Base-by-base conservation (phyloP, 2,888 invertebrate species). In the Biston stratarius region DNA sequence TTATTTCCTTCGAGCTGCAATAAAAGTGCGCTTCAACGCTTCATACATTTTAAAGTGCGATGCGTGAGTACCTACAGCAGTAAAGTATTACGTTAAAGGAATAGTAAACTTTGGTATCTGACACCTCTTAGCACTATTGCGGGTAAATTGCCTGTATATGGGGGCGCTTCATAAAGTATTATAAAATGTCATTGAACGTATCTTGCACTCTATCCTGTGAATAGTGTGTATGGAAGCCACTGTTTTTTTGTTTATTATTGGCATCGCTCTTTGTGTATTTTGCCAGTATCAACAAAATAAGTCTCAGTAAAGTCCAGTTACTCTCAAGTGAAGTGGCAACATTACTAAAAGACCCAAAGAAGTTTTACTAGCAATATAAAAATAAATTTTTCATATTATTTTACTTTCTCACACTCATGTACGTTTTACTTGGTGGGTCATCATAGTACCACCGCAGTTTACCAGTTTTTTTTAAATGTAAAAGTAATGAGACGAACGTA, bases 41-140 rank as follows among this genome's bases (percentile, higher is more conserved):
- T 71, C 70, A 71, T 70, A 72, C 70, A 72, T 67, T 70, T 70
- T 72, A 73, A 72, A 71, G 71, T 55, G 60, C 67, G 66, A 71
- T 69, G 62, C 60, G 69, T 61, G 56, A 51, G 62, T 51, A 6
- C 64, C 66, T 61, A 66, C 61, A 67, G 63, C 64, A 57, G 62
- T 70, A 72, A 68, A 67, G 57, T 67, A 69, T 63, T 60, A 72
- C 68, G 52, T 61, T 67, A 67, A 58, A 38, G 38, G 63, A 61
- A 60, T 55, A 57, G 63, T 68, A 63, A 68, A 64, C 63, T 64
- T 63, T 47, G 69, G 66, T 61, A 70, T 70, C 66, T 66, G 69
- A 66, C 69, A 70, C 69, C 63, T 66, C 56, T 62, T 56, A 65
- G 56, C 44, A 12, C 24, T 49, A 61, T 56, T 34, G 57, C 34